A percentile compares a stretch with the other conserved stretches of the same genome.
Conservation (phyloP, 2,888 invertebrate species). For the Nineta flava region DNA sequence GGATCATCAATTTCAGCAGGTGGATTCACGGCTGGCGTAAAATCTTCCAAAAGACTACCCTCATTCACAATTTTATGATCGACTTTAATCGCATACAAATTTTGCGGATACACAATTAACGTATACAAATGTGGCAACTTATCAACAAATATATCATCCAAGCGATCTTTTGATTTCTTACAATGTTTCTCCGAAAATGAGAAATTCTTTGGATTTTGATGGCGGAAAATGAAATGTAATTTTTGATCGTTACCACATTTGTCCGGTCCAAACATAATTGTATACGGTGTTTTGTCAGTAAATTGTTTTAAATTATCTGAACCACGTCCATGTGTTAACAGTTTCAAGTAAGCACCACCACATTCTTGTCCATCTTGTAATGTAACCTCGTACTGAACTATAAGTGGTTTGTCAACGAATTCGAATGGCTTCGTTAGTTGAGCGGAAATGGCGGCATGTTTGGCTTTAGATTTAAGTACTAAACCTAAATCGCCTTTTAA, state of each 20-base stretch:
- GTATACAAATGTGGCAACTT: slow-evolving; percentile 83
- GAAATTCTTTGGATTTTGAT: slow-evolving; percentile 85
- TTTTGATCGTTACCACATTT: slow-evolving; percentile 96
- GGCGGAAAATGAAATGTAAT: slow-evolving; percentile 84
- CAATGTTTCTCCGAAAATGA: slow-evolving; percentile 88
- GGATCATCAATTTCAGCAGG: slow-evolving; percentile 90
- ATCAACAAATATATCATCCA: slow-evolving; percentile 81
- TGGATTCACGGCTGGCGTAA: slow-evolving; percentile 89
- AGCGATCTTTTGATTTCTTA: slow-evolving; percentile 70
- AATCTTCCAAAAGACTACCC: slow-evolving; percentile 77
- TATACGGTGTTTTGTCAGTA: slow-evolving; percentile 92
- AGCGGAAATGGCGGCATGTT: slow-evolving; percentile 87
- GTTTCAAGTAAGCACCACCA: slow-evolving; percentile 94
- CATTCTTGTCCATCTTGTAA: slow-evolving; percentile 96
- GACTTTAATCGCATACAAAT: slow-evolving; percentile 61
- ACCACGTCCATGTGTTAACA: slow-evolving; percentile 58
- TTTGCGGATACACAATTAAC: slow-evolving; percentile 61
- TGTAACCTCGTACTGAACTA: slow-evolving; percentile 88
- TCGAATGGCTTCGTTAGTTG: slow-evolving; percentile 61
- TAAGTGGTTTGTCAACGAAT: slow-evolving; percentile 64
- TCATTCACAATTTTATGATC: slow-evolving; percentile 73
- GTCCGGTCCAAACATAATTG: slow-evolving; percentile 99
- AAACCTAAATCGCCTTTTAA: slow-evolving; percentile 75
- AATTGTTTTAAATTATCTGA: slow-evolving; percentile 63
- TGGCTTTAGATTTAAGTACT: slow-evolving; percentile 84